Evolutionary conservation across 1,140 invertebrate species (phyloP).

Genomic region (Pseudomyrmex pallidus): DNA sequence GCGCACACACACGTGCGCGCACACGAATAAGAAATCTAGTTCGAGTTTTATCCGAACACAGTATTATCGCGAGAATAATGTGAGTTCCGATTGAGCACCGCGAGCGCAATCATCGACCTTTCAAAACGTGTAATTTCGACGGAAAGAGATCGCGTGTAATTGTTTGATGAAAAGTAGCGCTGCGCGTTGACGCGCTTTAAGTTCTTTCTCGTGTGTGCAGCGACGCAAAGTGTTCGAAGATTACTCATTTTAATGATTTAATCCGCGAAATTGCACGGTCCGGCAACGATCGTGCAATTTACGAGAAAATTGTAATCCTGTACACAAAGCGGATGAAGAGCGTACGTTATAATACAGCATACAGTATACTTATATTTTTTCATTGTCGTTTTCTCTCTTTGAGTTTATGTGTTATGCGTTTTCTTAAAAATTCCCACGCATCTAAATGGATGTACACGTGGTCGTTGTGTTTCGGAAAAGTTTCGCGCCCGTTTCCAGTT

Average conservation of each 20-base stretch:
- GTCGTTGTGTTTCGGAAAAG: background rate
- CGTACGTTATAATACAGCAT: background rate
- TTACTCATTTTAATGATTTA: conserved; percentile 56
- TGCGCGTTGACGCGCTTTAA: conserved; percentile 36
- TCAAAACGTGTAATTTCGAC: conserved; percentile 44
- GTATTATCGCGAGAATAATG: conserved; percentile 38
- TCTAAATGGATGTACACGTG: too few species aligned
- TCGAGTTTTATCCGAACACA: conserved; percentile 1
- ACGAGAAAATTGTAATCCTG: conserved; percentile 50
- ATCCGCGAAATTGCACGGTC: conserved; percentile 55
- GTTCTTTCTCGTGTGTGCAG: background rate
- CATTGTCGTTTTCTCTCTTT: background rate
- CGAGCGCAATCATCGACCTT: conserved; percentile 39
- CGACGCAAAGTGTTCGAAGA: conserved; percentile 49
- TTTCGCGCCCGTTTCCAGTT: background rate
- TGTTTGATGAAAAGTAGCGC: conserved; percentile 24
- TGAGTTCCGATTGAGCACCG: conserved; percentile 28
- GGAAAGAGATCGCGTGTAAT: conserved; percentile 42
- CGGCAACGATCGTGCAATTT: conserved; percentile 50
- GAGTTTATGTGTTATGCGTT: too few species aligned
- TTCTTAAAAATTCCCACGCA: too few species aligned
- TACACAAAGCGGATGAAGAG: conserved; percentile 44
- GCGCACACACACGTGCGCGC: background rate
- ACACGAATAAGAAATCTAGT: background rate
- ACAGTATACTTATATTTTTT: background rate